These are phyloP conservation scores for Trididemnum nubilum DNA, from an alignment of 23 tunicate genomes.

Conservation along the genomic window DNA sequence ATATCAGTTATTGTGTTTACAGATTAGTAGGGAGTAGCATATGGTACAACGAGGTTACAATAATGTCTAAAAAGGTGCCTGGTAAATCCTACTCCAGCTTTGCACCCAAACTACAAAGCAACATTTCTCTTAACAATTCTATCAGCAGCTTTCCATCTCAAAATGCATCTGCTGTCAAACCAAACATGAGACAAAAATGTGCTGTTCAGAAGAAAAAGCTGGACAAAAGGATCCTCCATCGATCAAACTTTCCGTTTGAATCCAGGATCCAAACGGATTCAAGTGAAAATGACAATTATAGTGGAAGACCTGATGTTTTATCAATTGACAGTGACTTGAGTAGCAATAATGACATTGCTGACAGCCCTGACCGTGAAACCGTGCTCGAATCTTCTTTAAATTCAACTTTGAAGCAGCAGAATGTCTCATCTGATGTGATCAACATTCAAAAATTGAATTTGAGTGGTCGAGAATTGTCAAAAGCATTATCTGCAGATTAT, in stretches of 20 bases:
- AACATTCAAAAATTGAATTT: not conserved
- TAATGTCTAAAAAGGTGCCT: not conserved
- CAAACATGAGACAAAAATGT: not conserved
- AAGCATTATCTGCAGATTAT: constrained; percentile 6
- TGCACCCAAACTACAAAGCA: not conserved
- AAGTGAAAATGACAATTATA: not conserved
- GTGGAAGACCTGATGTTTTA: constrained; percentile 38
- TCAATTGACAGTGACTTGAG: constrained; percentile 51
- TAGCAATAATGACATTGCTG: constrained; percentile 36
- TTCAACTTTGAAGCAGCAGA: not conserved
- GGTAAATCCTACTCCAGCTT: not conserved
- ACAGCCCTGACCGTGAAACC: constrained; percentile 40
- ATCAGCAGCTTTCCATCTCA: not conserved
- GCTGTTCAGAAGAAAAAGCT: not conserved
- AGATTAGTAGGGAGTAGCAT: no score
- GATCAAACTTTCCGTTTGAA: not conserved
- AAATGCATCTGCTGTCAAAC: not conserved
- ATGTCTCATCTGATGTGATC: not conserved
- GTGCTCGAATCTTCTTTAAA: not conserved
- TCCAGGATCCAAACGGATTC: not conserved
- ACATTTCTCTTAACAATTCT: not conserved
- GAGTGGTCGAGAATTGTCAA: not conserved
- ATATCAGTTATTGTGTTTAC: no score
- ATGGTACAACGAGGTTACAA: not conserved
- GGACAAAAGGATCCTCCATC: not conserved